These are phyloP conservation scores for Gallinago undulata DNA, from an alignment of 2,113 vertebrate genomes.

Conservation along the genomic window DNA sequence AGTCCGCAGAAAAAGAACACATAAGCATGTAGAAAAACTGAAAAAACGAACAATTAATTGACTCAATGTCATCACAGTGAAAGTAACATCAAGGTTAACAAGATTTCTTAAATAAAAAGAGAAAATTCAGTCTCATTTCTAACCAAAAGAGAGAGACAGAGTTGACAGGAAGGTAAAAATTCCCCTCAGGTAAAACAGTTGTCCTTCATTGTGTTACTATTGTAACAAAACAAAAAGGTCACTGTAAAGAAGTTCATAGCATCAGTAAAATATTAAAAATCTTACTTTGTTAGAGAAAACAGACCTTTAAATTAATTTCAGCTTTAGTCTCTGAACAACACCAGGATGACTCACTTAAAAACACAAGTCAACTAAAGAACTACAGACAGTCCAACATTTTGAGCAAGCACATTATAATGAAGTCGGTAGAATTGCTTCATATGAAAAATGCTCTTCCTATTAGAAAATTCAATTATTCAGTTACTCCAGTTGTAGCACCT, in stretches of 20 bases:
- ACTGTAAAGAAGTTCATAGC: not conserved
- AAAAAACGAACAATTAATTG: not conserved
- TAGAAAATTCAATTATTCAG: not conserved
- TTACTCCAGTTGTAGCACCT: not conserved
- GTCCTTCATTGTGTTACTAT: not conserved
- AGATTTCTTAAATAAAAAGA: not conserved
- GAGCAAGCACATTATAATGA: not conserved
- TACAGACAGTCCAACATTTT: not conserved
- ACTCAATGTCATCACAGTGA: not conserved
- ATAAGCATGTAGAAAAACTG: not conserved
- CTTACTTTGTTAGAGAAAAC: slow-evolving; percentile 15
- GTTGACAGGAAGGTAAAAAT: not conserved
- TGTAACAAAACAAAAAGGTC: not conserved
- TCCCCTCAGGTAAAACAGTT: not conserved
- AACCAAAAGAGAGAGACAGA: not conserved
- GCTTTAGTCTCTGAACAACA: not conserved
- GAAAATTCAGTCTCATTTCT: not conserved
- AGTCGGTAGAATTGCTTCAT: not conserved
- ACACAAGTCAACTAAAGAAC: not conserved
- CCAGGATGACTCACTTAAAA: slow-evolving; percentile 2
- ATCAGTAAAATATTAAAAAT: slow-evolving; percentile 23
- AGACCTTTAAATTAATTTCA: slow-evolving; percentile 27
- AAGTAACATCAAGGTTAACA: not conserved
- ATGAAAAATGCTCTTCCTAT: not conserved
- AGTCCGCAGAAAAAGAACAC: not conserved